Evolutionary conservation across 2,113 vertebrate genomes (phyloP), one percentile per base, ranked within the genome.

Genomic region (Probosciger aterrimus): DNA sequence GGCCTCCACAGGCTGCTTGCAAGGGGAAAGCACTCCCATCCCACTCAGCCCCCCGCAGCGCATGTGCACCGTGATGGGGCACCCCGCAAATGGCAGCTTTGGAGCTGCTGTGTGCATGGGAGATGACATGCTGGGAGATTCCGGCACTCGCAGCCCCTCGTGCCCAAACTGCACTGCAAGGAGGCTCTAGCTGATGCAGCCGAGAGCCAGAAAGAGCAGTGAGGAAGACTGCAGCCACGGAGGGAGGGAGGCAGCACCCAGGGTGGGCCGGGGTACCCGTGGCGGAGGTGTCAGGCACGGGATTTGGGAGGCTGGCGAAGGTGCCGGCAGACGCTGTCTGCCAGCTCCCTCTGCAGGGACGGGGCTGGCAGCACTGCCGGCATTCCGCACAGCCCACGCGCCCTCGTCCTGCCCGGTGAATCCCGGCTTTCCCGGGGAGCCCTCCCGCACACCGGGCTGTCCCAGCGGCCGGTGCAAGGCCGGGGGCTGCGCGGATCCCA

Each of bases 331-430:
- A 73, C 2, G 18, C 87, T 95, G 74, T 86, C 88, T 92, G 92
- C 64, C 90, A 92, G 91, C 90, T 96, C 86, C 88, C 90, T 94
- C 96, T 94, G 86, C 88, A 95, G 95, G 77, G 75, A 85, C 2
- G 0, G 30, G 67, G n/a, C 67, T 39, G 68, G 37, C 60, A 91
- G 77, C 88, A 9, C 47, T 27, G 68, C n/a, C n/a, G 20, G 73
- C 84, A 77, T 3, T 9, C 41, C 5, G 17, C 9, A 10, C 49
- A 53, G 60, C 35, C 28, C 65, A 50, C 3, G 4, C 3, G 2
- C 18, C 41, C 39, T 43, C 6, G 2, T 28, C 14, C 41, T 83
- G 43, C 44, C 9, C 6, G 1, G 37, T 63, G 71, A 77, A 87
- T 18, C 47, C 53, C 10, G 3, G 11, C 64, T 81, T 57, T 55